Base-by-base conservation (phyloP, 2,888 invertebrate species). In the Drosophila demipolita region DNA sequence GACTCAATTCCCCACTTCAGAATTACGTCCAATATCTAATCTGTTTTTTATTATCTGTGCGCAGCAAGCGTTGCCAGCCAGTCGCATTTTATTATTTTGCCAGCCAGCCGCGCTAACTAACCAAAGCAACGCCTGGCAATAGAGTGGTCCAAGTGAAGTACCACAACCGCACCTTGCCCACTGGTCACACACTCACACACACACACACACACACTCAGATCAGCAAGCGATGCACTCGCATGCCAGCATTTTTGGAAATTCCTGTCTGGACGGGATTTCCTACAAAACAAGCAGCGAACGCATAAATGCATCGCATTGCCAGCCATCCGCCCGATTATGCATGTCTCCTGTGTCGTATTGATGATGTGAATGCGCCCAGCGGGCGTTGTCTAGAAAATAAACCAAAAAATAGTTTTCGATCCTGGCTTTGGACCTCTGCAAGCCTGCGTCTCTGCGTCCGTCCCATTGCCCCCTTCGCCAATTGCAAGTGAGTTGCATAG, bases 201-300 rank as follows among this genome's bases (percentile, higher is more conserved):
- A 75, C 33, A 29, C 55, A 38, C 33, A 29, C 55, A 38, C 33
- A 29, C 55, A 38, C 12, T 70, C 49, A 75, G 65, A 76, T 60
- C 71, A 59, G 71, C 62, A 58, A 29, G 36, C 58, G 59, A 55
- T 61, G 78, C 73, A 65, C 62, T 68, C 54, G 73, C 65, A 73
- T 68, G 78, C 61, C 69, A 74, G 61, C 59, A 80, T 86, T 82
- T 71, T 68, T 57, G 57, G 60, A 75, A 88, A 85, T 87, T 85
- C 87, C 89, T 85, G 85, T 85, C 85, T 85, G 85, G 85, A 85
- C 89, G 85, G 85, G 85, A 85, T 85, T 83, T 85, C 85, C 85
- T 89, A 84, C 52, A 36, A 60, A 59, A 62, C 55, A 54, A 53
- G 63, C 23, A 50, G 42, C 57, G 40, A 45, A 66, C 74, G 75